phyloP scores from a whole-genome alignment of 2,797 vertebrate species.

The Melanotaenia boesemani region DNA sequence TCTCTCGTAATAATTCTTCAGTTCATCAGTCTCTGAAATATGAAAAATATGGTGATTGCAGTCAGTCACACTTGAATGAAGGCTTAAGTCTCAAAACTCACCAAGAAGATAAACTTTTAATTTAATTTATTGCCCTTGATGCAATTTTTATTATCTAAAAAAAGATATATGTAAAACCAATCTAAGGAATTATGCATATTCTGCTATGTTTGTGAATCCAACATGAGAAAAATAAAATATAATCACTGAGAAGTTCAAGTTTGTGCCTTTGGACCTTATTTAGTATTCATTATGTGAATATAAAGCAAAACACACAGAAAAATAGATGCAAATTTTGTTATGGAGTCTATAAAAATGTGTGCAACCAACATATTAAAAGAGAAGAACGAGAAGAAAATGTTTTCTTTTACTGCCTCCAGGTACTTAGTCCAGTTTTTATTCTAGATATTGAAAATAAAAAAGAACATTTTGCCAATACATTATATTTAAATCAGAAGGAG shows the following conservation, averaged over 20 bases:
- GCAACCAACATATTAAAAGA: neutral
- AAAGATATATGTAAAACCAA: neutral
- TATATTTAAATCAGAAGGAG: neutral
- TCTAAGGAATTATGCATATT: neutral
- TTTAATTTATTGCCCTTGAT: neutral
- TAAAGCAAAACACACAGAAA: neutral
- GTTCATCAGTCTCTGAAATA: slow-evolving; percentile 10
- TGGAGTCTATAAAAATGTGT: slow-evolving; percentile 8
- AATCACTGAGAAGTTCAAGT: neutral
- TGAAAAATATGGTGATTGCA: slow-evolving; percentile 4
- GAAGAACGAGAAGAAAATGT: neutral
- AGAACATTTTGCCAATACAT: neutral
- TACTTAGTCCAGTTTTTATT: neutral
- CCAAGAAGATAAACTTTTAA: neutral
- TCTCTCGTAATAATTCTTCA: neutral
- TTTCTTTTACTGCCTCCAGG: neutral
- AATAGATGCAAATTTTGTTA: neutral
- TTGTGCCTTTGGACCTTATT: neutral
- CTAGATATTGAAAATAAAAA: neutral
- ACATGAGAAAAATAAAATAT: neutral
- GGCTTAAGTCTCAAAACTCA: neutral
- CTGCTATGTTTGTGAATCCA: neutral
- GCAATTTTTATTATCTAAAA: neutral
- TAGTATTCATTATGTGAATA: neutral
- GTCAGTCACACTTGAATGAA: neutral